Base-by-base conservation (phyloP, 2,113 vertebrate species). In the Heptranchias perlo region DNA sequence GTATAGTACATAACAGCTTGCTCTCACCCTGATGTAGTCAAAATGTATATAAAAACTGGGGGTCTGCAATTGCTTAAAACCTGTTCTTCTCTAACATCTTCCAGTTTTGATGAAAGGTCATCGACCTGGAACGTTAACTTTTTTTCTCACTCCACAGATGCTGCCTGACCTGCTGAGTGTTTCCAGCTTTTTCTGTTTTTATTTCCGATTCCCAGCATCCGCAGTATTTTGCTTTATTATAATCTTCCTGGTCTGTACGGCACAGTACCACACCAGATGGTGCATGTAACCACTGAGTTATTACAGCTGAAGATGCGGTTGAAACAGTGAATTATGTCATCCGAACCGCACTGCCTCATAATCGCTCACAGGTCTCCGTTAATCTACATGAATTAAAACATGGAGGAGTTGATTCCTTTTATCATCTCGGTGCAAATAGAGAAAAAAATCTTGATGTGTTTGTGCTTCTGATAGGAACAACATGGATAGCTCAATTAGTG, bases 391-490 rank as follows among this genome's bases (percentile, higher is more conserved):
- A 44, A 95, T 95, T 69, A 52, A 28, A 95, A 95, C 6, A 14
- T 4, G 4, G 44, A 44, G 8, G 67, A 67, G 23, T 94, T 94
- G n/a, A 67, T 1, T 67, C 25, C 44, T 52, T 95, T 69, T 49
- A 95, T 69, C 65, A 69, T 67, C 10, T 1, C 25, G 49, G 11
- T 35, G 21, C 44, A 95, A 67, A 28, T 52, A 0, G 35, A 93
- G 89, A 23, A 69, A 95, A 49, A 73, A 35, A n/a, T 52, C 94
- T 52, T 95, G 44, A 35, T 14, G 64, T 23, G 18, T 21, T 52
- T 49, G 65, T 95, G n/a, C 23, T 65, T 64, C 64, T 73, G 64
- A 95, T 52, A 95, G 94, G 28, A 95, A 95, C 58, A 18, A 39
- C 65, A 69, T 69, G 94, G 65, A 35, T 7, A 14, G 44, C 25